phyloP scores from a whole-genome alignment of 2,797 vertebrate genomes.

The Alcedo atthis region DNA sequence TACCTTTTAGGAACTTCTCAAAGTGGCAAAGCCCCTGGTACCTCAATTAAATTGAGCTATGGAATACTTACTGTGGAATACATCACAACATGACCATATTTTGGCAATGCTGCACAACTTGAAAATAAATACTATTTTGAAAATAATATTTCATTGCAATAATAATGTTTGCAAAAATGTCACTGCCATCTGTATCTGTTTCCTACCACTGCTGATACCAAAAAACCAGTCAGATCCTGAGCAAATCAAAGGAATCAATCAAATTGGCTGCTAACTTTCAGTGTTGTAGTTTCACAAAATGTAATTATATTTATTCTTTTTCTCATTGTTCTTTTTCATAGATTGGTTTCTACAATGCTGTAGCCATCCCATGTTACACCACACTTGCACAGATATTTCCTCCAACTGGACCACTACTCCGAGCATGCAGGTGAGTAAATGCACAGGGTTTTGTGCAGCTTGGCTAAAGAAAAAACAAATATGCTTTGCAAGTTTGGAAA shows the following conservation, averaged over 20 bases:
- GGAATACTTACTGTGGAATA: neutral
- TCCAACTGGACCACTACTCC: conserved; percentile 88
- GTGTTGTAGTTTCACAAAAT: neutral
- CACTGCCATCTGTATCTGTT: neutral
- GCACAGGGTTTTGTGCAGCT: neutral
- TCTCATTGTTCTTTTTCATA: conserved; percentile 45
- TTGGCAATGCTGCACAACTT: neutral
- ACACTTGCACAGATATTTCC: conserved; percentile 93
- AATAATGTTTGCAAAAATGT: neutral
- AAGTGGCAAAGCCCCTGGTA: neutral
- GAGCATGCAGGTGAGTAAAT: conserved; percentile 88
- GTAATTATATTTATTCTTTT: neutral
- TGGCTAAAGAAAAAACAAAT: neutral
- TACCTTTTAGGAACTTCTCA: neutral
- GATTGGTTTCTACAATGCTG: conserved; percentile 98
- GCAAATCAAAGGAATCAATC: neutral
- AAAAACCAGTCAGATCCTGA: neutral
- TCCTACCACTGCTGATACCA: neutral
- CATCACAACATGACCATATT: neutral
- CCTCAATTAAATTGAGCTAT: neutral
- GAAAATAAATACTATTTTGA: neutral
- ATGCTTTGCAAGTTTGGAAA: neutral
- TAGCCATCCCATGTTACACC: conserved; percentile 95
- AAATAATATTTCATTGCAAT: neutral
- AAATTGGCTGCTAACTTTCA: neutral